Conservation (phyloP, 2,888 invertebrate species). For the Athalia circularis region DNA sequence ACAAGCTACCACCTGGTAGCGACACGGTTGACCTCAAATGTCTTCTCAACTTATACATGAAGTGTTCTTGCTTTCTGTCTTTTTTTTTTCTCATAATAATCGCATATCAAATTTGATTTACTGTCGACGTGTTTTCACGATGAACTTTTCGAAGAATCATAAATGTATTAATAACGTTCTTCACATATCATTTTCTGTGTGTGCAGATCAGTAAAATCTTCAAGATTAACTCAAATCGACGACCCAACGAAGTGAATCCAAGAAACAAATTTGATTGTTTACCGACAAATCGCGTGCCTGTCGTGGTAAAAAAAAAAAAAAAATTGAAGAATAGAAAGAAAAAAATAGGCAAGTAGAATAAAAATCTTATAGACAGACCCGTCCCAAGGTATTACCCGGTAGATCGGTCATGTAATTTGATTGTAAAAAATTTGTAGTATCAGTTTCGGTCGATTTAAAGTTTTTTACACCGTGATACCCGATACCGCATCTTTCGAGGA, state of each 20-base stretch:
- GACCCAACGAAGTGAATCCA: too few species aligned
- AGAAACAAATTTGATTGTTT: too few species aligned
- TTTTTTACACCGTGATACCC: neutral
- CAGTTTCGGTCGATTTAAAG: neutral
- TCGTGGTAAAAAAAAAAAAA: too few species aligned
- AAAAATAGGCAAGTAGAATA: neutral
- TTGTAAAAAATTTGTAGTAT: constrained; percentile 10
- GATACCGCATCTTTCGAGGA: neutral
- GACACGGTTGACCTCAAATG: neutral
- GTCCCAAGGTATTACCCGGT: constrained; percentile 4
- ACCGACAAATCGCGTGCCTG: too few species aligned
- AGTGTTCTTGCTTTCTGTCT: too few species aligned
- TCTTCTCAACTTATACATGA: neutral
- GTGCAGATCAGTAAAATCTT: neutral
- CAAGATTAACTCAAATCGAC: too few species aligned
- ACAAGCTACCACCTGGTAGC: constrained; percentile 8
- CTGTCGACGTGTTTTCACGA: neutral
- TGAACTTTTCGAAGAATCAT: neutral
- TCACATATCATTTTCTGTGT: too few species aligned
- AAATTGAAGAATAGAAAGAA: too few species aligned
- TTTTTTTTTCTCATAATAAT: neutral
- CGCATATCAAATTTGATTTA: constrained; percentile 19
- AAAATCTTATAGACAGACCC: neutral
- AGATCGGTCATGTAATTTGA: constrained; percentile 12
- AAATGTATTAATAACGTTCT: neutral